Conservation (phyloP, 2,113 vertebrate genomes). For the Megaceryle maxima region DNA sequence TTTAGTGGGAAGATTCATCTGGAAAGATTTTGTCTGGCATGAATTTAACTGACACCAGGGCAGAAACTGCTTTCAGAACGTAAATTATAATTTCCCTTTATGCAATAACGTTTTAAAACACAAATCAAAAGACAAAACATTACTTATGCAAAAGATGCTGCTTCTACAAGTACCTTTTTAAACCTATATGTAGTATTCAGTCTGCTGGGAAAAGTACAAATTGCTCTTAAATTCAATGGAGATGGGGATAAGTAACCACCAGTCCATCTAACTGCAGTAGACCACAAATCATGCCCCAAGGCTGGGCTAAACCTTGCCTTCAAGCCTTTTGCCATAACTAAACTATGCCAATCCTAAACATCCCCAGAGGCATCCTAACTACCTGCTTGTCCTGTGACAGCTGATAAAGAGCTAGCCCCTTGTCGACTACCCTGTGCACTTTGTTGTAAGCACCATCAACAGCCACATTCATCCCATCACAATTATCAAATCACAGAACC, state of each 20-base stretch:
- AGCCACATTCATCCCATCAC: neutral
- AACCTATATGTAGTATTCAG: neutral
- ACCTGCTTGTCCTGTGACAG: neutral
- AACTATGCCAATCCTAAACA: neutral
- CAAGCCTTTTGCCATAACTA: neutral
- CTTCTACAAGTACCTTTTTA: neutral
- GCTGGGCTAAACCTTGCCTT: neutral
- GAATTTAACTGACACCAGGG: neutral
- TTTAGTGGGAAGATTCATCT: neutral
- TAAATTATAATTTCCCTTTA: neutral
- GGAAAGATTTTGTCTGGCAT: neutral
- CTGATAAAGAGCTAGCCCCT: neutral
- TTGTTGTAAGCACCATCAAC: neutral
- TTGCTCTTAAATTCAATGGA: neutral
- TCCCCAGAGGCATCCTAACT: neutral
- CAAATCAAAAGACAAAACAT: neutral
- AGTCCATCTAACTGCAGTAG: neutral
- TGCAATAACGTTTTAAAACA: neutral
- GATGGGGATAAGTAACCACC: neutral
- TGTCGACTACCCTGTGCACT: neutral
- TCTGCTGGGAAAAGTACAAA: neutral
- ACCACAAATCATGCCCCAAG: neutral
- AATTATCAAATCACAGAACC: neutral
- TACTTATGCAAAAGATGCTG: neutral
- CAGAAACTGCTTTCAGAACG: neutral